Evolutionary conservation across 2,113 vertebrate genomes (phyloP).

Genomic region (Oncorhynchus mykiss): DNA sequence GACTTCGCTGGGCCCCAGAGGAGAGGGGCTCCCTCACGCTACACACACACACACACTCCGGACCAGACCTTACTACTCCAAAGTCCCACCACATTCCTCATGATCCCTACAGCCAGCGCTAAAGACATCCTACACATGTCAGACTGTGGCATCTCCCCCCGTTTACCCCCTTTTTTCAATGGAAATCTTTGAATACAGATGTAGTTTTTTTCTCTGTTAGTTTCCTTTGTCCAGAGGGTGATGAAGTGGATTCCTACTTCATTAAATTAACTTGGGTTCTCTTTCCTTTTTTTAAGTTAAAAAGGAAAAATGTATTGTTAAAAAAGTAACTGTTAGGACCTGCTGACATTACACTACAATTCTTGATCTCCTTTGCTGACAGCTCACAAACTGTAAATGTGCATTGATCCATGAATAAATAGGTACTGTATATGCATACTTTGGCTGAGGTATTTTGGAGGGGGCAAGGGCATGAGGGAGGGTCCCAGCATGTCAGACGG

Average conservation of each 20-base stretch:
- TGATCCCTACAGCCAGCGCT: conserved; percentile 33
- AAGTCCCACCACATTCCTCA: conserved; percentile 66
- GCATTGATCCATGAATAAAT: conserved; percentile 40
- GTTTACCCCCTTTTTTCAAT: conserved; percentile 61
- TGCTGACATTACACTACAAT: conserved; percentile 61
- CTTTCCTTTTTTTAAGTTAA: conserved; percentile 61
- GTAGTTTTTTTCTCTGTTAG: conserved; percentile 60
- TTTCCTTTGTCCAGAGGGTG: conserved; percentile 58
- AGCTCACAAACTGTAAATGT: conserved; percentile 40
- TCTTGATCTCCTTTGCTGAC: conserved; percentile 55
- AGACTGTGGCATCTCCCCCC: conserved; percentile 42
- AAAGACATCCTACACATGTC: conserved; percentile 46
- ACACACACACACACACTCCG: conserved; percentile 54
- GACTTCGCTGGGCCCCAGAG: conserved; percentile 20
- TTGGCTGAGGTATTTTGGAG: conserved; percentile 48
- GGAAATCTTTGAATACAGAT: conserved; percentile 60
- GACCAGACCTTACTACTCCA: conserved; percentile 46
- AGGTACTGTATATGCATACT: conserved; percentile 41
- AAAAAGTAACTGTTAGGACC: conserved; percentile 65
- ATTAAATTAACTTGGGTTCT: conserved; percentile 50
- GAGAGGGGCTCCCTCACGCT: conserved; percentile 42
- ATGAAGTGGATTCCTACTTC: conserved; percentile 45
- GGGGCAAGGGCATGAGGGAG: conserved; percentile 37
- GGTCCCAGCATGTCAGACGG: conserved; percentile 52
- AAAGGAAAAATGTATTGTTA: conserved; percentile 53